phyloP scores from a whole-genome alignment of 1,140 invertebrate species.

The Pygmarrhopalites habei region DNA sequence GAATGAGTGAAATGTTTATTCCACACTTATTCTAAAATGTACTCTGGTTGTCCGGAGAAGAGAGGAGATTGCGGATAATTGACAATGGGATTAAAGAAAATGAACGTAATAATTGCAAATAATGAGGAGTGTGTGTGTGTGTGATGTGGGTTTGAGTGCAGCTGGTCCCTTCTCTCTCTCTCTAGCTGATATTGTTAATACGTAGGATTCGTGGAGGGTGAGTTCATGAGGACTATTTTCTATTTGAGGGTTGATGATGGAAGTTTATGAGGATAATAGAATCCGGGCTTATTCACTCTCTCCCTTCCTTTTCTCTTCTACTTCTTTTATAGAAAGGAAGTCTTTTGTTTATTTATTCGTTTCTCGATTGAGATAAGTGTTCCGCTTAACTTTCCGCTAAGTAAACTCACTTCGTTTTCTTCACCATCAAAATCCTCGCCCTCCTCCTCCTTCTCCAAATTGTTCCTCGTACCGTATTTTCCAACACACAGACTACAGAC shows the following conservation, averaged over 20 bases:
- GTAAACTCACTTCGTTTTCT: slow-evolving; percentile 20
- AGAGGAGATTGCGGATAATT: too few relatives aligned
- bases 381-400: slow-evolving; percentile 37
- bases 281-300: slow-evolving; percentile 8
- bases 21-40: too few relatives aligned
- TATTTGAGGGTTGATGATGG: too few relatives aligned
- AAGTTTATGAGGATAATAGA: not conserved
- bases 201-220: too few relatives aligned
- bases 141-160: not conserved
- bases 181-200: too few relatives aligned
- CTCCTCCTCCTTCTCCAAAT: not conserved
- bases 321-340: slow-evolving; percentile 23
- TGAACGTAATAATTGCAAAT: too few relatives aligned
- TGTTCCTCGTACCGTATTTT: not conserved
- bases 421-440: not conserved
- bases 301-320: not conserved
- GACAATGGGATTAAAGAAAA: too few relatives aligned
- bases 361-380: slow-evolving; percentile 34
- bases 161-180: not conserved
- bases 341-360: slow-evolving; percentile 37
- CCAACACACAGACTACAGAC: not conserved
- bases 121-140: too few relatives aligned
- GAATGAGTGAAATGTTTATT: too few relatives aligned
- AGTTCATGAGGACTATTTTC: too few relatives aligned
- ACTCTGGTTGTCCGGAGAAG: too few relatives aligned